Conservation (phyloP, 2,113 vertebrate genomes). For the Cricetomys ansorgei region DNA sequence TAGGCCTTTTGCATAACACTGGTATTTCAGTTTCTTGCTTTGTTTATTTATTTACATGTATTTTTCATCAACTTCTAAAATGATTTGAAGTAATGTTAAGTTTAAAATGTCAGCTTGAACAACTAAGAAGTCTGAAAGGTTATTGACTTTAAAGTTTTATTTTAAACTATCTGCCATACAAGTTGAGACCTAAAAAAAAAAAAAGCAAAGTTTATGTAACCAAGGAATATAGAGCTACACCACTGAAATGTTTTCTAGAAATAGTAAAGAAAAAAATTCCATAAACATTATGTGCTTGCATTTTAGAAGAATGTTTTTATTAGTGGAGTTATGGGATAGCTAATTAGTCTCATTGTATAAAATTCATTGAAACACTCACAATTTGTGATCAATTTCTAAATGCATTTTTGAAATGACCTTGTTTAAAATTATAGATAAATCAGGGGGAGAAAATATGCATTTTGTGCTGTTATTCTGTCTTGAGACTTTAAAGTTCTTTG, state of each 20-base stretch:
- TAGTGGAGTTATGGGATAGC: not conserved
- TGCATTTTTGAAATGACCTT: not conserved
- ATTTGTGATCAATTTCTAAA: not conserved
- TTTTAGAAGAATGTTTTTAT: not conserved
- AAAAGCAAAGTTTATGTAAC: not conserved
- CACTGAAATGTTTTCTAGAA: not conserved
- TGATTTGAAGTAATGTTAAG: not conserved
- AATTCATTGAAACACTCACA: not conserved
- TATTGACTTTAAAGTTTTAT: not conserved
- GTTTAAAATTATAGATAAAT: not conserved
- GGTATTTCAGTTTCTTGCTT: not conserved
- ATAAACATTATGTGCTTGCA: not conserved
- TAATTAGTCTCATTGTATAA: not conserved
- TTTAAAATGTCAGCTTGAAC: not conserved
- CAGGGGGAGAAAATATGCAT: rapidly evolving
- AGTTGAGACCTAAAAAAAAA: not conserved
- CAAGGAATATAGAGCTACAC: not conserved
- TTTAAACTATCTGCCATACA: not conserved
- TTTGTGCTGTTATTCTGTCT: not conserved
- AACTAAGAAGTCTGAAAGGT: not conserved
- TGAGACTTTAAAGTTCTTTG: not conserved
- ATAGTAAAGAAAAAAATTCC: not conserved
- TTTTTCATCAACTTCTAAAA: not conserved
- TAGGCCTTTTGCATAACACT: not conserved
- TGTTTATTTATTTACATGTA: not conserved